Base-by-base conservation (phyloP, 2,113 vertebrate genomes). In the Cygnus atratus region DNA sequence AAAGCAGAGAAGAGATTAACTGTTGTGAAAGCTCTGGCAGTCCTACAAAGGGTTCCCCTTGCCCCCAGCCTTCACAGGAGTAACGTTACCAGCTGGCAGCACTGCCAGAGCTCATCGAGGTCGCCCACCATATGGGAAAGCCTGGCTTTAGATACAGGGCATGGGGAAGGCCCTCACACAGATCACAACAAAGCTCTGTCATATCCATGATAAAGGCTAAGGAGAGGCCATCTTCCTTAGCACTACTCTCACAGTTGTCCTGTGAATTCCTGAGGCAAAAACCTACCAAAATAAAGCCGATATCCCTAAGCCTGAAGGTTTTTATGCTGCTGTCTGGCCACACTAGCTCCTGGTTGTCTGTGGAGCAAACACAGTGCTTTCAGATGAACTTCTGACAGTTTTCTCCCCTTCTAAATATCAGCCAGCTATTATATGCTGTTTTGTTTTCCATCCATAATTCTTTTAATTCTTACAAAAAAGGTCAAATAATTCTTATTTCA, bases 31-130 rank as follows among this genome's bases (percentile, higher is more conserved):
- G 82, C 84, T 86, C 67, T 78, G 75, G 50, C 59, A 52, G 7
- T 37, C 50, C 82, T 31, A 46, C 41, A 37, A 48, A 95, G 48
- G 55, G 33, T 3, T 87, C 71, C 37, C 44, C 84, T 75, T 26
- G 76, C 48, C 75, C n/a, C 31, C 59, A 88, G 84, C 43, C 66
- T 37, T 50, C 81, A 37, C 43, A 55, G 74, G 44, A 82, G 68
- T 4, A 50, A 71, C 0, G 0, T 8, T 70, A 43, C 59, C 1
- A 6, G n/a, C 1, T 19, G 4, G 44, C 59, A 76, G 72, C 79
- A 43, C 55, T n/a, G 65, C 63, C 57, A 71, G 43, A 58, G 73
- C 52, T 87, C 76, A 26, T 2, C 0, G 18, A 48, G 55, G 50
- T 82, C 50, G 57, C 31, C 44, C 46, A 33, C 24, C 29, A 43